Evolutionary conservation across 2,113 vertebrate species (phyloP), one percentile per base, ranked within the genome.

Genomic region (Psittacula cyanocephala): DNA sequence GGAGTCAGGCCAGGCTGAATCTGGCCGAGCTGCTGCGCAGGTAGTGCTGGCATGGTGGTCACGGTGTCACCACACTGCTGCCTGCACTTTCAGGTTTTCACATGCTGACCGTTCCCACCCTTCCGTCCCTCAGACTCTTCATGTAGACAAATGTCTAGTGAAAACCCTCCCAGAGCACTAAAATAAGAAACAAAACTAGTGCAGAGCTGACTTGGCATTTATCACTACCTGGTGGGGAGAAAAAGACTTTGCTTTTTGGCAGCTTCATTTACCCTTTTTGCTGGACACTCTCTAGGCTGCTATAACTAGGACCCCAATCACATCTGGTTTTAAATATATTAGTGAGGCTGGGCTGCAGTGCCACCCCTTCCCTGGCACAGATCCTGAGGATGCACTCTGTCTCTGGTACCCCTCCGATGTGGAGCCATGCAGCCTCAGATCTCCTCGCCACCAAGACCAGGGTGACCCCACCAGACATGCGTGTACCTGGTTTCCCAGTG

Each of bases 331-430:
- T 19, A 13, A 63, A 28, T 0, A 4, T 59, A 81, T 47, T 19
- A 43, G 6, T 46, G 49, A 59, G 60, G 17, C 39, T 62, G 76
- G 35, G 22, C 16, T 71, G 39, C 44, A 27, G 37, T 12, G n/a
- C 25, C 75, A 43, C 39, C n/a, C 67, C 22, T 37, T 81, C 22
- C 15, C 33, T 68, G 68, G 50, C 53, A 24, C 18, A 23, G 17
- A 20, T 37, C 22, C 55, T 37, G 64, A 70, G 69, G 64, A 49
- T 74, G 22, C 31, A 1, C 20, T 22, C 11, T 46, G 7, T 33
- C 17, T 71, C 59, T 60, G 17, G 33, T n/a, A 4, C 6, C 19
- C n/a, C 5, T 5, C 13, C 0, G 1, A 8, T 13, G 14, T 24
- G 72, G 35, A 35, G 20, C 53, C 13, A 1, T 35, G 57, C n/a